Evolutionary conservation across 2,888 invertebrate species (phyloP), one percentile per base, ranked within the genome.

Genomic region (Sesamia inferens): DNA sequence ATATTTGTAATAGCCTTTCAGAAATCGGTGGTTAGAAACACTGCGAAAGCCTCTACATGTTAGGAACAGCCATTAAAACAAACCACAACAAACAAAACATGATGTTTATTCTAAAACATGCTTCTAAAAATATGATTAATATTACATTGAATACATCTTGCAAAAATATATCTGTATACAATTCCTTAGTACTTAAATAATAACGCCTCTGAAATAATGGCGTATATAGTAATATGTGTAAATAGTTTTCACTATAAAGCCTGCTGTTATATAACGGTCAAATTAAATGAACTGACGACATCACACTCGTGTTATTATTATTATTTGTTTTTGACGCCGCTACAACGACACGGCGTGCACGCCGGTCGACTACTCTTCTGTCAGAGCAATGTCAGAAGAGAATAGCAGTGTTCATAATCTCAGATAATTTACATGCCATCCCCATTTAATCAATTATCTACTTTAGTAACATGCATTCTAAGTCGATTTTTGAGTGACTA

Each of bases 11-110:
- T n/a, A 16, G 22, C 55, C 76, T 75, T 48, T 76, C 55, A 76
- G 48, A 54, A 54, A 76, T 68, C 39, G 10, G 16, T 48, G 22
- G 51, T 66, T 59, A 76, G n/a, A 54, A 54, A 83, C 76, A 72
- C 73, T 76, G 69, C 74, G 81, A 85, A 88, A 89, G 87, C 90
- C 86, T 57, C 65, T 81, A 87, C 76, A 62, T 88, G 93, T 95
- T 95, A 94, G 93, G 94, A 88, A 89, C 90, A 92, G 93, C 92
- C 90, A 94, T 91, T 93, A 93, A 96, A 96, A 96, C 95, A 96
- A 96, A 96, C 95, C 93, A 96, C 94, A 92, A 93, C 94, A 93
- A 95, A 96, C 95, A 95, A 95, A 95, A 95, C 93, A 95, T 92
- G 84, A 88, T 90, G 87, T 95, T 95, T 95, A 95, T 95, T 95